A percentile compares a stretch with the other conserved stretches of the same genome.
Conservation (phyloP, 2,888 invertebrate genomes). For the Rhamnusium bicolor region DNA sequence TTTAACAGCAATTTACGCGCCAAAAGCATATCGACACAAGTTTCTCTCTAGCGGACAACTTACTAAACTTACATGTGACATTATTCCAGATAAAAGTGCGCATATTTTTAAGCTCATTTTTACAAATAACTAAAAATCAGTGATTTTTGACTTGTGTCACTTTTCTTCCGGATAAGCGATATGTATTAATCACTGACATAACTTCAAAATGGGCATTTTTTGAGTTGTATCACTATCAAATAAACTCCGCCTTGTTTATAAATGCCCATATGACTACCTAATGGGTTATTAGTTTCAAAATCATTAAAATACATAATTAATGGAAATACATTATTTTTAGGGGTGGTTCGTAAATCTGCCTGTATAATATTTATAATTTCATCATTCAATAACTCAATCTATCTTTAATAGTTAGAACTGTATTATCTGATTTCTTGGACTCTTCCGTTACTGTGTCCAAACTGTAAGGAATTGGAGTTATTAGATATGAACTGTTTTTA, state of each 20-base stretch:
- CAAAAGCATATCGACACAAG: too few species aligned
- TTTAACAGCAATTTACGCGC: too few species aligned
- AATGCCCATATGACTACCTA: slow-evolving; percentile 54
- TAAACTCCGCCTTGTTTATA: slow-evolving; percentile 58
- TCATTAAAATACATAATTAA: slow-evolving; percentile 54
- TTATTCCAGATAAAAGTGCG: too few species aligned
- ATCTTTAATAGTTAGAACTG: slow-evolving; percentile 27
- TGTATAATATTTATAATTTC: not conserved
- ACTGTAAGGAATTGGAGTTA: slow-evolving; percentile 9
- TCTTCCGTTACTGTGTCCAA: slow-evolving; percentile 24
- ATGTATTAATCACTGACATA: too few species aligned
- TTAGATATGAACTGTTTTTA: slow-evolving; percentile 26
- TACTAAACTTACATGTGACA: too few species aligned
- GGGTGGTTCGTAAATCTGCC: not conserved
- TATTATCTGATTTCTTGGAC: not conserved
- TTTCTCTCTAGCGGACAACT: too few species aligned
- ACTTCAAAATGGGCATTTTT: too few species aligned
- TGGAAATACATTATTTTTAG: slow-evolving; percentile 19
- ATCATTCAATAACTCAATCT: slow-evolving; percentile 1
- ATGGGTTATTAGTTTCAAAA: slow-evolving; percentile 57
- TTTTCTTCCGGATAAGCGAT: too few species aligned
- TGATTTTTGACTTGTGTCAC: too few species aligned
- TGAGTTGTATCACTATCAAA: too few species aligned
- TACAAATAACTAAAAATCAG: too few species aligned
- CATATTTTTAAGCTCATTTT: too few species aligned